Conservation (phyloP, 2,797 vertebrate species). For the Acridotheres tristis region DNA sequence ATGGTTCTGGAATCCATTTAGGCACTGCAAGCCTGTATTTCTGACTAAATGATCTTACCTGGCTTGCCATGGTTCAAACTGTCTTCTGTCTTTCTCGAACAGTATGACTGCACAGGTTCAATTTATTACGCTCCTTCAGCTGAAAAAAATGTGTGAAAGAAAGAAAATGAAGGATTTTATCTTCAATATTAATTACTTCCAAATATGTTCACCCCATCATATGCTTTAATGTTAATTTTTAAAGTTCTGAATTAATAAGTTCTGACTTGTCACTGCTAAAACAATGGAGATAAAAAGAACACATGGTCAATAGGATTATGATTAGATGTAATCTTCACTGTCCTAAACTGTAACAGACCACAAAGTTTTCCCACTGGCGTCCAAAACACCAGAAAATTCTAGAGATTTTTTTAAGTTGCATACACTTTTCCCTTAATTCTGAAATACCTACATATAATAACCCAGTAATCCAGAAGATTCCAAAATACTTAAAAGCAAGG, state of each 20-base stretch:
- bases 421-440: not conserved
- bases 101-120: not conserved
- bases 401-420: not conserved
- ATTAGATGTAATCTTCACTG: not conserved
- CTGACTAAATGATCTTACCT: constrained; percentile 63
- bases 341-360: not conserved
- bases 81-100: not conserved
- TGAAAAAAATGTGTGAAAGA: not conserved
- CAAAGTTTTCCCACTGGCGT: not conserved
- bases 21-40: constrained; percentile 29
- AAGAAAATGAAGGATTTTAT: not conserved
- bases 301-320: not conserved
- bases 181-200: not conserved
- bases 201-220: not conserved
- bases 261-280: not conserved
- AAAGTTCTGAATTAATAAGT: not conserved
- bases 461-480: not conserved
- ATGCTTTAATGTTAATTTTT: not conserved
- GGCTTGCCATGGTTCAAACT: constrained; percentile 59
- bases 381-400: not conserved
- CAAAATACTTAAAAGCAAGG: not conserved
- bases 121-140: not conserved
- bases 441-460: not conserved
- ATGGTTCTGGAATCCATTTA: constrained; percentile 27
- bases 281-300: not conserved